These are phyloP conservation scores for Thaumetopoea pityocampa DNA, from an alignment of 1,140 invertebrate species.

Conservation along the genomic window DNA sequence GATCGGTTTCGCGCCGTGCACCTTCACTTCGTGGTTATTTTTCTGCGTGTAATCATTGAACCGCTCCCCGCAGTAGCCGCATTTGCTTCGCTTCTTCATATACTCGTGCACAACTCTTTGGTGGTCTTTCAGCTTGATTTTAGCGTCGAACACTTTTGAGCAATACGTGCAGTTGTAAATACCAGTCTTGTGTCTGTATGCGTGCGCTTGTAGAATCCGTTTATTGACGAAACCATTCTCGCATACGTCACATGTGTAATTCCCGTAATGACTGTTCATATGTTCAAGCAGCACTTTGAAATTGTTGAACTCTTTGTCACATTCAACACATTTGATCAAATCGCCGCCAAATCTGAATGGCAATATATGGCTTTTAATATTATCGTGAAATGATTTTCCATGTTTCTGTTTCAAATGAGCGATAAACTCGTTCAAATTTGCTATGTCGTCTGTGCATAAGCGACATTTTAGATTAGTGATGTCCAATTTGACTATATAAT, in stretches of 20 bases:
- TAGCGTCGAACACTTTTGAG: conserved; percentile 41
- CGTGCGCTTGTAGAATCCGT: conserved; percentile 34
- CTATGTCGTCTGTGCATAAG: conserved; percentile 24
- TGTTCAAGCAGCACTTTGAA: conserved; percentile 52
- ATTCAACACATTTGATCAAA: conserved; percentile 32
- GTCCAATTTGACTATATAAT: conserved; percentile 45
- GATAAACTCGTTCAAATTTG: conserved; percentile 27
- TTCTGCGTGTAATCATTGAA: conserved; percentile 55
- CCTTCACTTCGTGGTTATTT: conserved; percentile 42
- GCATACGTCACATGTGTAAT: conserved; percentile 39
- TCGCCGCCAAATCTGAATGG: conserved; percentile 42
- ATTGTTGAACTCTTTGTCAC: conserved; percentile 38
- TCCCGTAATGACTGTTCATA: conserved; percentile 52
- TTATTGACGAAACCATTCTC: conserved; percentile 47
- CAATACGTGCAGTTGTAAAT: conserved; percentile 41
- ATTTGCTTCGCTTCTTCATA: conserved; percentile 41
- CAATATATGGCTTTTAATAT: conserved; percentile 39
- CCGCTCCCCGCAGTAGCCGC: conserved; percentile 50
- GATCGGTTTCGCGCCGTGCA: conserved; percentile 37
- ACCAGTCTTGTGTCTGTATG: conserved; percentile 45
- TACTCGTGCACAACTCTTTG: conserved; percentile 42
- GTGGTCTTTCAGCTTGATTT: conserved; percentile 41
- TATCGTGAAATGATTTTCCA: conserved; percentile 21
- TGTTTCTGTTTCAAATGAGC: conserved; percentile 35
- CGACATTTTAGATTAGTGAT: conserved; percentile 42